These are phyloP conservation scores for Pteronotus mesoamericanus DNA, from an alignment of 2,797 vertebrate species.

Conservation along the genomic window DNA sequence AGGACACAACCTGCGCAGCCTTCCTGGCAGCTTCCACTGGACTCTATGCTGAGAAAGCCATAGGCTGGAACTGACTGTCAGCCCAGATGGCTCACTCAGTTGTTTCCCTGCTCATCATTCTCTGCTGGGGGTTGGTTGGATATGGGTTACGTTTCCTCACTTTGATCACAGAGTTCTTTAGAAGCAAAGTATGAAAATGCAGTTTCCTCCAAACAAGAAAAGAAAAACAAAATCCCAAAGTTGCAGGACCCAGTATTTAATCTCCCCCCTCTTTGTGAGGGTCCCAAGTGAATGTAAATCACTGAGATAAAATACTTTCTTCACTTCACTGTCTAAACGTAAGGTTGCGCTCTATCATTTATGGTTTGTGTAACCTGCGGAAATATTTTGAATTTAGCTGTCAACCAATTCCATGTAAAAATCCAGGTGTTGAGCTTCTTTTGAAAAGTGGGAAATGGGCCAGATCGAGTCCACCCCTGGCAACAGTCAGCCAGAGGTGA, in stretches of 20 bases:
- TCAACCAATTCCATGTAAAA: background rate
- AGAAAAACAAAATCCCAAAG: background rate
- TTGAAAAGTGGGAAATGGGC: background rate
- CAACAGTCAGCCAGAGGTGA: background rate
- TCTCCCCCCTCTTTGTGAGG: background rate
- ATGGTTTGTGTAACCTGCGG: background rate
- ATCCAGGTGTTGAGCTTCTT: constrained; percentile 9
- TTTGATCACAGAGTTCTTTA: background rate
- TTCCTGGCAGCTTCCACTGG: background rate
- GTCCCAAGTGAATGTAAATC: background rate
- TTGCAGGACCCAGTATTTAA: background rate
- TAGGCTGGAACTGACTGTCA: background rate
- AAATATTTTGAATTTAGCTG: background rate
- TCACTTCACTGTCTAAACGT: background rate
- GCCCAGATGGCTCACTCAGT: background rate
- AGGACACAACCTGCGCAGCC: background rate
- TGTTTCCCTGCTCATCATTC: background rate
- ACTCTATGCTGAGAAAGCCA: background rate
- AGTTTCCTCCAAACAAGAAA: background rate
- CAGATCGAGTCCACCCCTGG: background rate
- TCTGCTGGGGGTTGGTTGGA: background rate
- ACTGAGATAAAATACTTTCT: background rate
- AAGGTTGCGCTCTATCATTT: background rate
- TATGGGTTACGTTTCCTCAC: background rate
- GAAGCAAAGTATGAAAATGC: background rate